phyloP scores from a whole-genome alignment of 2,888 invertebrate species.

The Onthophagus sagittarius region DNA sequence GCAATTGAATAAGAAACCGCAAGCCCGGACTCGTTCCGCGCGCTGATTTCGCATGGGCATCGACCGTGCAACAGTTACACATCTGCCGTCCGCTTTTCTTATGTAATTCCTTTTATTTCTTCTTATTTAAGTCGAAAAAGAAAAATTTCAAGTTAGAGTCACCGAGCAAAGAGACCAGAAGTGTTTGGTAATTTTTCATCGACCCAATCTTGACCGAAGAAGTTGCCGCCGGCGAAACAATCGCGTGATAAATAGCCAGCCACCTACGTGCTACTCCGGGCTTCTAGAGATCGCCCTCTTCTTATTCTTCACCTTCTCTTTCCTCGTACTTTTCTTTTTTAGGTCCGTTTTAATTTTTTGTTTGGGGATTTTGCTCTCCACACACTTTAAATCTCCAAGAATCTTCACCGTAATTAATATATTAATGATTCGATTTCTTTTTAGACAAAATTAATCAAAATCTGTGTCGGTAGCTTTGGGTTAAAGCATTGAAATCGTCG shows the following conservation, averaged over 20 bases:
- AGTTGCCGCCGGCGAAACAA: not conserved
- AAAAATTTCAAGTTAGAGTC: not conserved
- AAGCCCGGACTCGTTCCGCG: not conserved
- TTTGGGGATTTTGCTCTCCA: not conserved
- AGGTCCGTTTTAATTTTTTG: not conserved
- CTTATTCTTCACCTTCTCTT: not conserved
- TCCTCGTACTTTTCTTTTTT: not conserved
- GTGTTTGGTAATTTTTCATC: not conserved
- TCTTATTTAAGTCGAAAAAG: not conserved
- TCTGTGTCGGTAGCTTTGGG: not conserved
- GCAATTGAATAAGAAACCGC: not conserved
- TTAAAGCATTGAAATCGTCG: not conserved
- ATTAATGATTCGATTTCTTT: too few species aligned
- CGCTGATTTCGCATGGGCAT: not conserved
- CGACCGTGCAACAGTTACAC: not conserved
- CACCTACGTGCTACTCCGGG: not conserved
- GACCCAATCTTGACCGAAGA: not conserved
- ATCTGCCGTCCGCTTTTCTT: not conserved
- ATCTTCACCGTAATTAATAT: not conserved
- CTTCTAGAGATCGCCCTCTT: not conserved
- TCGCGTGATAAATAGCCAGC: not conserved
- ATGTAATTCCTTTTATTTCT: not conserved
- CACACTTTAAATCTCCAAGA: not conserved
- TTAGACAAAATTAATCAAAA: too few species aligned
- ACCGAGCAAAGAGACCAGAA: not conserved